Conservation (phyloP, 2,888 invertebrate species). For the Drosophila pseudotakahashii region DNA sequence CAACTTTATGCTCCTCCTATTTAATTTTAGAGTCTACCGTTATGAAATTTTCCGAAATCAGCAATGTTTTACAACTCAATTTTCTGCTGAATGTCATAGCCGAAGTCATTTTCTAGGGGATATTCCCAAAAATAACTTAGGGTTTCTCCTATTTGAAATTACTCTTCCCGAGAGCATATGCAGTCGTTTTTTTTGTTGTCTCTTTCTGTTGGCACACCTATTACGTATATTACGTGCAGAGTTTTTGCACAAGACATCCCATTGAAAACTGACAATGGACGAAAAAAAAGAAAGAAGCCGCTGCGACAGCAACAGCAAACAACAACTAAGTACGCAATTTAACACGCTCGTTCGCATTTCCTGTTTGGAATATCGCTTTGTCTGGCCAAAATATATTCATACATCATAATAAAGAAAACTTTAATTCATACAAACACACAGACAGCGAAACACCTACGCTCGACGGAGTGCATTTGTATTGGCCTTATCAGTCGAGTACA, state of each 20-base stretch:
- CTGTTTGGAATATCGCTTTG: conserved; percentile 72
- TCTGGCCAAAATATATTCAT: conserved; percentile 68
- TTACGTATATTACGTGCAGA: conserved; percentile 36
- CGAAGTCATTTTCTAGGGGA: not conserved
- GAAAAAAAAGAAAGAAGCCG: conserved; percentile 46
- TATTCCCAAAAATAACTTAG: not conserved
- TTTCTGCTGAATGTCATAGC: too few species aligned
- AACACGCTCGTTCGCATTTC: conserved; percentile 76
- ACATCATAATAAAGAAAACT: conserved; percentile 62
- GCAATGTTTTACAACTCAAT: too few species aligned
- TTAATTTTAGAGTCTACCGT: too few species aligned
- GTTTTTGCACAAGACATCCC: conserved; percentile 36
- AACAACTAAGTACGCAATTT: conserved; percentile 61
- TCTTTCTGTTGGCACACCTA: conserved; percentile 29
- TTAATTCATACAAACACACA: conserved; percentile 60
- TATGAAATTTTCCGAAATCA: too few species aligned
- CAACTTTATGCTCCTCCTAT: too few species aligned
- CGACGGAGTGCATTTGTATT: conserved; percentile 6
- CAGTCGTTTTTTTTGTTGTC: conserved; percentile 5
- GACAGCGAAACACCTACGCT: conserved; percentile 45
- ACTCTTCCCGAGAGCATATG: conserved; percentile 16
- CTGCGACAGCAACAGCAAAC: conserved; percentile 13
- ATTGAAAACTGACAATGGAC: conserved; percentile 49
- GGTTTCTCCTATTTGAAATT: conserved; percentile 5
- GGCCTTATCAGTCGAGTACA: conserved; percentile 33